Evolutionary conservation across 2,113 vertebrate species (phyloP).

Genomic region (Cynocephalus volans): DNA sequence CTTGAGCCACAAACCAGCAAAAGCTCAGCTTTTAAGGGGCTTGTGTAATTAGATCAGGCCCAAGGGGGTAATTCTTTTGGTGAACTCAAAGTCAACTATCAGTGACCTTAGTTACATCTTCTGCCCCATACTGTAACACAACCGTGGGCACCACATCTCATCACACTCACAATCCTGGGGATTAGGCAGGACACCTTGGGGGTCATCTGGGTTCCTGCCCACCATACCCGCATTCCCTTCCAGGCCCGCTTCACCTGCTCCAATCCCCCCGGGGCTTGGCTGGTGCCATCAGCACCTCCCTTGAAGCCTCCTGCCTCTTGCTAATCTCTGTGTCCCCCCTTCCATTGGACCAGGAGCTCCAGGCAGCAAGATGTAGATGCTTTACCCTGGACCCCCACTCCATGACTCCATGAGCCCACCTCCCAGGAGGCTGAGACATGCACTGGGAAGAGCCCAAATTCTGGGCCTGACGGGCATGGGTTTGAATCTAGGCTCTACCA

Average conservation of each 20-base stretch:
- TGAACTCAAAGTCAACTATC: background rate
- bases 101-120: background rate
- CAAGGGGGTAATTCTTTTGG: background rate
- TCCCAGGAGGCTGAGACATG: background rate
- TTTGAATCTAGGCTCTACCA: background rate
- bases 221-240: background rate
- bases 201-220: background rate
- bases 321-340: background rate
- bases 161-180: background rate
- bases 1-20: background rate
- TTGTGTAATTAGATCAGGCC: background rate
- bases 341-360: background rate
- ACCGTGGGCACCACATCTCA: background rate
- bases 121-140: rapidly evolving
- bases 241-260: background rate
- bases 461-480: background rate
- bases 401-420: background rate
- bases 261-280: background rate
- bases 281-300: rapidly evolving
- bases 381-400: background rate
- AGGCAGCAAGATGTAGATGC: background rate
- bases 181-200: background rate
- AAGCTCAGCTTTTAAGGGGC: background rate
- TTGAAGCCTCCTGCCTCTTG: background rate
- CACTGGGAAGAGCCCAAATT: background rate